These are phyloP conservation scores for Penaeus vannamei DNA, from an alignment of 1,140 invertebrate species.

Conservation along the genomic window DNA sequence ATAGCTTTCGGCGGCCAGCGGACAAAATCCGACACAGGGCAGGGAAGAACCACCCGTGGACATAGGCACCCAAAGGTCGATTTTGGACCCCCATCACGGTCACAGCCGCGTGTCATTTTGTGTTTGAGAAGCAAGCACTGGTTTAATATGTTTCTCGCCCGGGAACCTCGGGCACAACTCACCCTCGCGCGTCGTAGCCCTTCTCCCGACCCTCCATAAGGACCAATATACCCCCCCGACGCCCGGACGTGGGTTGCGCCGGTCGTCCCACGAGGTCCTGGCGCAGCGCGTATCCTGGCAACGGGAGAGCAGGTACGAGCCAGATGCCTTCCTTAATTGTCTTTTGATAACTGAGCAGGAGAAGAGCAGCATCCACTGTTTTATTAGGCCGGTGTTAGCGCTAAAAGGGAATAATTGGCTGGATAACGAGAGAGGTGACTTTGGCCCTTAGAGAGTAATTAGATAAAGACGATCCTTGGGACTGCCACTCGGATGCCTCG, in stretches of 20 bases:
- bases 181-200: accelerated
- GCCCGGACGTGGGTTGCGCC: background rate
- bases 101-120: conserved; percentile 35
- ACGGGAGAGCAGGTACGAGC: conserved; percentile 1
- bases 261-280: background rate
- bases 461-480: background rate
- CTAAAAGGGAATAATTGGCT: conserved; percentile 33
- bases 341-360: conserved; percentile 39
- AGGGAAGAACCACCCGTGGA: background rate
- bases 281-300: background rate
- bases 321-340: conserved; percentile 44
- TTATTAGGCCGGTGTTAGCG: conserved; percentile 38
- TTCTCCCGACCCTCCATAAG: background rate
- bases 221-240: background rate
- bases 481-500: background rate
- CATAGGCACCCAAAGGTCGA: background rate
- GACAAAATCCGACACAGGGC: background rate
- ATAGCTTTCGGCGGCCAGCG: background rate
- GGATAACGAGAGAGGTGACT: background rate
- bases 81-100: background rate
- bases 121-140: conserved; percentile 43
- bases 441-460: conserved; percentile 16
- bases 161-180: background rate
- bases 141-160: conserved; percentile 45
- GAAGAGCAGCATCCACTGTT: conserved; percentile 36